Base-by-base conservation (phyloP, 2,797 vertebrate species). In the Diglossa cyanea region DNA sequence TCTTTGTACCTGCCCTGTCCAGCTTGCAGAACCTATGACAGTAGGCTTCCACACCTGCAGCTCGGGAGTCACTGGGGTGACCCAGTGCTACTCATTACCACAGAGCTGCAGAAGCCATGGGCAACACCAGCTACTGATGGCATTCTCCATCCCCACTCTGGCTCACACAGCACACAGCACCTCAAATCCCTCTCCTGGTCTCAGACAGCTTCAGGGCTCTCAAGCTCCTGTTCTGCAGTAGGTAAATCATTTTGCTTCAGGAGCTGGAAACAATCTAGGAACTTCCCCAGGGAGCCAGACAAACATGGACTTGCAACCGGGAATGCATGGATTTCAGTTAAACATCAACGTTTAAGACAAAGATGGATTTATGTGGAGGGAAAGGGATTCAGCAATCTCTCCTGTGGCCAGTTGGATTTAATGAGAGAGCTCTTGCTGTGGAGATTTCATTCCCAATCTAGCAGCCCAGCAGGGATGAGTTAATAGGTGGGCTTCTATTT, bases 371-470 rank as follows among this genome's bases (percentile, higher is more conserved):
- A 89, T 67, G 67, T 71, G 78, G 24, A 84, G 35, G 42, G 26
- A 95, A 92, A 76, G 24, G 40, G 76, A 92, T 90, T 90, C 90
- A 71, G 53, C 65, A 79, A 19, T 73, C 57, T 88, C 86, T 92
- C 84, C 67, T 89, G 77, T 65, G 86, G 78, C 78, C 72, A 65
- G 88, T 72, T 89, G 90, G 65, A 92, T 95, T 94, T 92, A 94
- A 93, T 82, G 83, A 94, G 77, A 92, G 24, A 86, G 57, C 33
- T 95, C 88, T 88, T 86, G 55, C 83, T 95, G 86, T 62, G 86
- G 72, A 73, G 82, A 85, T 85, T 79, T 95, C 80, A 89, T 92
- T 89, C 57, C 31, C 92, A 93, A 90, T 93, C 88, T 78, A 55
- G 66, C 73, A 82, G 48, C 72, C 51, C 87, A 87, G 86, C 63